Evolutionary conservation across 2,888 invertebrate genomes (phyloP), one percentile per base, ranked within the genome.

Genomic region (Ditula angustiorana): DNA sequence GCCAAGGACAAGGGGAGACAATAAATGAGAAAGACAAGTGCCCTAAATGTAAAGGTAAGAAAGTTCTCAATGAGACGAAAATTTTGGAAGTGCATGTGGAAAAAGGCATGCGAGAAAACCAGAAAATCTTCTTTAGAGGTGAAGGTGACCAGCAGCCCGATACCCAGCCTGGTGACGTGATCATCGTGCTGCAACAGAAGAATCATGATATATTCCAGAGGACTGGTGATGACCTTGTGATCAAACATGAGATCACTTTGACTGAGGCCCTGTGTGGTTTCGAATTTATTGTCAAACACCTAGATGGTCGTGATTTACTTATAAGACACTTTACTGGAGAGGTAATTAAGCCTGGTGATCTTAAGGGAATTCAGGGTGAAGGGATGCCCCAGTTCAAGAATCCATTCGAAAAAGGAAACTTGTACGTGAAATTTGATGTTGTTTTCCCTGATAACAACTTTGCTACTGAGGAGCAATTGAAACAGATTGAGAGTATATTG

Each of bases 261-360:
- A 96, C 97, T 2, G 98, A 99, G 85, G 97, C 99, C 11, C 91
- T 99, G 8, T 98, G 98, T 90, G 99, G 99, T 5, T 97, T 98
- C 86, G 93, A 95, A 65, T 95, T 97, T 86, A 94, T 96, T 53
- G 90, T 99, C n/a, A 95, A 96, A 79, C 98, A 99, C 86, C 93
- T 99, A 73, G 98, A 99, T 91, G 98, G 97, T 0, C 94, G 98
- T 52, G 95, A 96, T 78, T 90, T 99, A 67, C 92, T 98, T 58
- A 94, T 99, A 60, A 95, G 94, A 82, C 96, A 96, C 74, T 94
- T 95, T 57, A 94, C 97, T 4, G 98, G 98, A 13, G 95, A 96
- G 73, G 95, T 98, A 16, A 95, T 99, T 69, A 96, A 96, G 77
- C 97, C 98, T 59, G 97, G 97, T 83, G 94, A 95, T 79, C 87